A percentile compares a stretch with the other conserved stretches of the same genome.
Evolutionary conservation across 2,113 vertebrate species (phyloP).

Genomic region (Perccottus glenii): DNA sequence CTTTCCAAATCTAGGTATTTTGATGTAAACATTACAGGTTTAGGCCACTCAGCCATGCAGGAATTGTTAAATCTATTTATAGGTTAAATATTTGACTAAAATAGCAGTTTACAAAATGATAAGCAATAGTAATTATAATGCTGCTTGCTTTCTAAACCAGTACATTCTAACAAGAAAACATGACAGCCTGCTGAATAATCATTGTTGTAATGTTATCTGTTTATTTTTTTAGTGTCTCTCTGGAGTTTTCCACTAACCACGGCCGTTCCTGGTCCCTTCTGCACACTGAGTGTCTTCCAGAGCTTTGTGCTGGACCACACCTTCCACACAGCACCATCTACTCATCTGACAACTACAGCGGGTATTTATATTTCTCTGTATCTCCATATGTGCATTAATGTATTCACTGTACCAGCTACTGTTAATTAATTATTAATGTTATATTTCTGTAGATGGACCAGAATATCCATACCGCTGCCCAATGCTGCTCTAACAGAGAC

Average conservation of each 20-base stretch:
- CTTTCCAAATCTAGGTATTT: constrained; percentile 16
- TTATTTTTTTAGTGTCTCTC: constrained; percentile 79
- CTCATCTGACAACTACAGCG: constrained; percentile 96
- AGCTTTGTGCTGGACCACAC: constrained; percentile 91
- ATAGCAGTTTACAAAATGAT: too few relatives aligned
- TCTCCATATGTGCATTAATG: background rate
- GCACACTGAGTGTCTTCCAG: constrained; percentile 93
- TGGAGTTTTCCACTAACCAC: constrained; percentile 96
- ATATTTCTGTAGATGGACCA: constrained; percentile 87
- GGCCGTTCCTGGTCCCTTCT: constrained; percentile 95
- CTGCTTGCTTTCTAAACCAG: too few relatives aligned
- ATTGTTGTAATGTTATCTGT: background rate
- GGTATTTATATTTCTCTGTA: constrained; percentile 73
- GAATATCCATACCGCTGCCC: constrained; percentile 93
- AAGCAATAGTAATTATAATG: too few relatives aligned
- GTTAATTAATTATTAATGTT: background rate
- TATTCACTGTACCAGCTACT: background rate
- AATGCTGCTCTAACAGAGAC: constrained; percentile 90
- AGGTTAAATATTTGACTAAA: too few relatives aligned
- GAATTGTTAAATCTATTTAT: too few relatives aligned
- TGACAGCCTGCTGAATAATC: too few relatives aligned
- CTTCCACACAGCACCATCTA: constrained; percentile 96
- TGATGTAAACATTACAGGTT: background rate
- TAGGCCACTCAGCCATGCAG: background rate
- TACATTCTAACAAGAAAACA: too few relatives aligned